Percentiles rank a stretch among this genome's conserved stretches.
phyloP scores from a whole-genome alignment of 2,113 vertebrate genomes.

The Todiramphus chloris region DNA sequence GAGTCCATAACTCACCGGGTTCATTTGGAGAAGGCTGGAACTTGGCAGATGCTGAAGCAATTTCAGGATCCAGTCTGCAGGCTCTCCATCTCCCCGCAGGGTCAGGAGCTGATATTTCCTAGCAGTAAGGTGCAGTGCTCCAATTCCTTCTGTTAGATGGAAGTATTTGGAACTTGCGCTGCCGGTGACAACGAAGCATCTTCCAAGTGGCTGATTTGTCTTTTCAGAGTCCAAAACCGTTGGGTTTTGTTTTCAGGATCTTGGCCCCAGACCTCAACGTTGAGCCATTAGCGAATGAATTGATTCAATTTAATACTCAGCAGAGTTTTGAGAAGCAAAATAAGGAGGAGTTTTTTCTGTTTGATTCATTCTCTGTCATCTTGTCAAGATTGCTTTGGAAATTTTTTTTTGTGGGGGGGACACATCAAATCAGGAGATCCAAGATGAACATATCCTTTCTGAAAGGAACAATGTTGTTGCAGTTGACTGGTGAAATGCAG shows the following conservation, averaged over 20 bases:
- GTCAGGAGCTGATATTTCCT: background rate
- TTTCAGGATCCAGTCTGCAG: background rate
- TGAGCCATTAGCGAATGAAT: background rate
- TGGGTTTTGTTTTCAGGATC: background rate
- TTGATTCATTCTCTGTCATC: background rate
- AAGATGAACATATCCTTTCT: rapidly evolving
- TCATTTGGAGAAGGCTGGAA: background rate
- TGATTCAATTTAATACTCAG: background rate
- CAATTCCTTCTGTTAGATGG: background rate
- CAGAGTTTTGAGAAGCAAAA: background rate
- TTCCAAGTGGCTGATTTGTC: background rate
- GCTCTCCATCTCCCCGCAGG: background rate
- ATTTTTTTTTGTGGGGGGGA: background rate
- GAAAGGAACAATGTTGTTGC: rapidly evolving
- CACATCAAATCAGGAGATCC: background rate
- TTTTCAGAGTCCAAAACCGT: background rate
- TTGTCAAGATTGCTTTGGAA: background rate
- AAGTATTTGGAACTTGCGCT: background rate
- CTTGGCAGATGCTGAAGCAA: background rate
- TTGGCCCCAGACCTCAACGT: background rate
- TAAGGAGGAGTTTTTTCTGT: background rate
- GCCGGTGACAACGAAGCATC: background rate
- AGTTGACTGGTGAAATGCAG: background rate
- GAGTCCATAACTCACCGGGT: constrained; percentile 1
- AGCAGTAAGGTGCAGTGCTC: background rate